Conservation (phyloP, 1,140 invertebrate species). For the Plodia interpunctella region DNA sequence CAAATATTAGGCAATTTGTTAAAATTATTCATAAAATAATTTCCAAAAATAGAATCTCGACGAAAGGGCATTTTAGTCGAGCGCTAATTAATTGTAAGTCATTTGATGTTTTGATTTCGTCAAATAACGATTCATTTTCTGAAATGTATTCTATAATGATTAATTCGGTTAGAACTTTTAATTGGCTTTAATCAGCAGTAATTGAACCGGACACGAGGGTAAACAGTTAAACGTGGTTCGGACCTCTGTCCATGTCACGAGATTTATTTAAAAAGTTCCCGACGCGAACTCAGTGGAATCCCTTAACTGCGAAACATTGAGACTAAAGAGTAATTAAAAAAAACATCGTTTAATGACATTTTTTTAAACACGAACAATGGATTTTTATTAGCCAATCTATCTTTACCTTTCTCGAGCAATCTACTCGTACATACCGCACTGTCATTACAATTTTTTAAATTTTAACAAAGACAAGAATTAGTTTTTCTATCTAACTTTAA, state of each 20-base stretch:
- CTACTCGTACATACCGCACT: no score
- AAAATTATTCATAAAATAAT: no score
- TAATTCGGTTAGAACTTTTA: not conserved
- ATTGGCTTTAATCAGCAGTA: conserved; percentile 5
- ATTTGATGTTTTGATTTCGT: not conserved
- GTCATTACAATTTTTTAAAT: no score
- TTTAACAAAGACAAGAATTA: no score
- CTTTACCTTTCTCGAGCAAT: no score
- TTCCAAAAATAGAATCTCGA: no score
- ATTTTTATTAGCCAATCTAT: no score
- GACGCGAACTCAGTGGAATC: not conserved
- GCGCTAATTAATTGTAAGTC: not conserved
- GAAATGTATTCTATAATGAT: not conserved
- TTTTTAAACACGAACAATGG: no score
- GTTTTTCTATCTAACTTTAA: no score
- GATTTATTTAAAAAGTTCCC: conserved; percentile 6
- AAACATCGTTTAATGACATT: not conserved
- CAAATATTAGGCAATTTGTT: no score
- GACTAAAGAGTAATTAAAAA: not conserved
- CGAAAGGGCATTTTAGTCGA: no score
- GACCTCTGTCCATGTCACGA: conserved; percentile 6
- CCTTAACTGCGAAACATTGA: not conserved
- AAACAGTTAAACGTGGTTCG: not conserved
- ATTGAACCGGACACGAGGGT: not conserved
- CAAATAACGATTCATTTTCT: not conserved